Evolutionary conservation across 2,113 vertebrate species (phyloP).

Genomic region (Poecilia latipinna): DNA sequence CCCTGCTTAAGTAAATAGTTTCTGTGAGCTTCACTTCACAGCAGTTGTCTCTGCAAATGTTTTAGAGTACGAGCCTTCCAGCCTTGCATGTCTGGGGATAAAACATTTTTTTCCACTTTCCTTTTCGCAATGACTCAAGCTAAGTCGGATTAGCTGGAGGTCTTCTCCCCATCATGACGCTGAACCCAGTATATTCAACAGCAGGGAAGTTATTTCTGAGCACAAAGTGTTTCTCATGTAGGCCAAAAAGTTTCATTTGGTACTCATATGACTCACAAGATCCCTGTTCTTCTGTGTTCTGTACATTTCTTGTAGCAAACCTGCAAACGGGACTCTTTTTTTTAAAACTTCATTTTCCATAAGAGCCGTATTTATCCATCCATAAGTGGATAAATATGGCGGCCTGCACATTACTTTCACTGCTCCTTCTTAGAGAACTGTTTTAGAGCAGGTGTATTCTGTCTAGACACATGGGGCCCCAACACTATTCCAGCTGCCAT

Average conservation of each 20-base stretch:
- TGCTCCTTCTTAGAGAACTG: not conserved
- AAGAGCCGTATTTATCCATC: not conserved
- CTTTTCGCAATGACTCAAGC: not conserved
- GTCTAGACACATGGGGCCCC: not conserved
- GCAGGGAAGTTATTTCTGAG: not conserved
- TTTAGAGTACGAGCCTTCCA: not conserved
- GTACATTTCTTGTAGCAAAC: not conserved
- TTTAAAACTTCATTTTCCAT: not conserved
- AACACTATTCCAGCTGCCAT: not conserved
- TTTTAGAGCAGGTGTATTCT: not conserved
- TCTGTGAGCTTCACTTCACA: not conserved
- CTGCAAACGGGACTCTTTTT: not conserved
- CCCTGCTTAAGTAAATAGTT: not conserved
- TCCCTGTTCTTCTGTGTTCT: not conserved
- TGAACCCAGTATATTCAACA: not conserved
- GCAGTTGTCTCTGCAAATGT: not conserved
- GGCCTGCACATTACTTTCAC: not conserved
- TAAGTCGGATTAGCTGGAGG: not conserved
- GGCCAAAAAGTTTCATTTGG: not conserved
- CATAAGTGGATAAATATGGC: not conserved
- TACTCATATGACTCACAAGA: not conserved
- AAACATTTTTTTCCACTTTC: not conserved
- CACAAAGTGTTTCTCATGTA: not conserved
- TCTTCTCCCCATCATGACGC: too few species aligned
- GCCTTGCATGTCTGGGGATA: not conserved